Conservation (phyloP, 2,113 vertebrate genomes). For the Halichoerus grypus region DNA sequence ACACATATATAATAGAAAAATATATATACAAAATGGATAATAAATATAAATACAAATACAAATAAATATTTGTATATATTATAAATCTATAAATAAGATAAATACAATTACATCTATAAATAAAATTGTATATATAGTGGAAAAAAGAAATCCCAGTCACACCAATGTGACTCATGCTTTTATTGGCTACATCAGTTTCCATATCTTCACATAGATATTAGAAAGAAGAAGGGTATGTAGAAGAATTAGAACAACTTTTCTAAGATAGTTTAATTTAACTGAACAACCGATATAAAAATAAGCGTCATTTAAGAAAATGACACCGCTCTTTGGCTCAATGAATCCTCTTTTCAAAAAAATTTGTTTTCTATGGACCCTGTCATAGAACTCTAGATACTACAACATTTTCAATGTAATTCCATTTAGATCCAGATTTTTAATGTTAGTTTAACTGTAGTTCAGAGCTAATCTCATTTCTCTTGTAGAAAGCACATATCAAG, state of each 20-base stretch:
- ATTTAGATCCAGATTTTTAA: constrained; percentile 19
- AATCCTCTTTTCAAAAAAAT: not conserved
- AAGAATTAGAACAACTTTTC: constrained; percentile 33
- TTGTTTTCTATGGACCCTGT: not conserved
- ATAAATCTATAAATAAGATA: not conserved
- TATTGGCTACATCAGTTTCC: not conserved
- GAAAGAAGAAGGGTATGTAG: not conserved
- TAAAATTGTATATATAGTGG: not conserved
- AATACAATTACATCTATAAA: not conserved
- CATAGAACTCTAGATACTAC: not conserved
- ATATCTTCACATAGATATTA: not conserved
- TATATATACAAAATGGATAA: not conserved
- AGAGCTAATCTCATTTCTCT: constrained; percentile 61
- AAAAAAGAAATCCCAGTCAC: not conserved
- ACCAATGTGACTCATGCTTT: constrained; percentile 9
- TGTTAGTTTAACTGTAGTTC: constrained; percentile 19
- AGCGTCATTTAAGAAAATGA: constrained; percentile 29
- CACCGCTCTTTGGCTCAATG: not conserved
- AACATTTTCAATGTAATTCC: not conserved
- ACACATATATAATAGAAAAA: not conserved
- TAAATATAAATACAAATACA: not conserved
- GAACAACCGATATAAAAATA: not conserved
- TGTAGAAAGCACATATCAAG: constrained; percentile 34
- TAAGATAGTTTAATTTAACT: constrained; percentile 52
- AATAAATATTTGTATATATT: not conserved